Evolutionary conservation across 2,113 vertebrate species (phyloP).

Genomic region (Lagopus leucura): DNA sequence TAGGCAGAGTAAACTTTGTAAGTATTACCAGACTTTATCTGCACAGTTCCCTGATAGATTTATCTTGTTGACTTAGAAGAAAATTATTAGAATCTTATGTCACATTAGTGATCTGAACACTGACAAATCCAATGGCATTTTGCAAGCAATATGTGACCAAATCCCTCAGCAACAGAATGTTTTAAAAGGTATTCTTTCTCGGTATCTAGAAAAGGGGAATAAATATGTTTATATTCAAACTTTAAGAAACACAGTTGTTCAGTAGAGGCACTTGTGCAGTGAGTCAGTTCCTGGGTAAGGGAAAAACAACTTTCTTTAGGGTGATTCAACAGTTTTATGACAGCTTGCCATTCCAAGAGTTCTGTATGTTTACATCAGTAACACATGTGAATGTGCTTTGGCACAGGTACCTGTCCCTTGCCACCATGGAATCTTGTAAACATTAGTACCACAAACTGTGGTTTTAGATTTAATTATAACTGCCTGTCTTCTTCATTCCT

Average conservation of each 20-base stretch:
- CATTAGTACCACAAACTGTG: background rate
- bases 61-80: background rate
- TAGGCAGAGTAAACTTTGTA: background rate
- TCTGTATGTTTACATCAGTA: background rate
- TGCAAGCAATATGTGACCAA: background rate
- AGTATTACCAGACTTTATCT: background rate
- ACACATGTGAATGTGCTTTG: background rate
- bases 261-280: background rate
- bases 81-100: background rate
- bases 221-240: background rate
- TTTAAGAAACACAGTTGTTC: background rate
- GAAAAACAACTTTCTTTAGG: background rate
- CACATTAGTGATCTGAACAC: background rate
- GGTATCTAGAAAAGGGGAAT: rapidly evolving
- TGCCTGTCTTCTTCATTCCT: too few species aligned
- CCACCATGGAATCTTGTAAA: background rate
- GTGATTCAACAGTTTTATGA: background rate
- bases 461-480: background rate
- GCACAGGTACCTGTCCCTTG: background rate
- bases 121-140: background rate
- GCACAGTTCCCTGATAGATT: rapidly evolving
- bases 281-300: background rate
- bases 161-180: background rate
- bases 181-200: background rate
- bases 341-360: background rate